A percentile compares a stretch with the other conserved stretches of the same genome.
These are phyloP conservation scores for Drosophila mayaguana DNA, from an alignment of 2,888 invertebrate genomes.

Conservation along the genomic window DNA sequence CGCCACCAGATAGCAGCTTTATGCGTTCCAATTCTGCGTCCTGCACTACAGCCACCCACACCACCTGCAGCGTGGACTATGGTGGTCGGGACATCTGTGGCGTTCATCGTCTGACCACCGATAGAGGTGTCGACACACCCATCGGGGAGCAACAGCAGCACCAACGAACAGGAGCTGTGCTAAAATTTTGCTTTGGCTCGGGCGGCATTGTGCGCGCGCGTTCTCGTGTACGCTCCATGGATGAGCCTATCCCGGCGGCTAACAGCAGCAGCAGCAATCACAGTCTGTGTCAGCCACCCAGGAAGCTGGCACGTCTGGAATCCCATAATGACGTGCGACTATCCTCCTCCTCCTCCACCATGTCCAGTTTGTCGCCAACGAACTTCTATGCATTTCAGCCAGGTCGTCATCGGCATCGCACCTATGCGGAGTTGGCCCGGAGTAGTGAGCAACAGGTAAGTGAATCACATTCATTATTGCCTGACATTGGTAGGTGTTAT, in stretches of 20 bases:
- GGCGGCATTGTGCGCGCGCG: conserved; percentile 45
- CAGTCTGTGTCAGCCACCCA: conserved; percentile 50
- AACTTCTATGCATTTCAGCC: conserved; percentile 67
- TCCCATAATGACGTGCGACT: conserved; percentile 15
- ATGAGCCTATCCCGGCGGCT: conserved; percentile 42
- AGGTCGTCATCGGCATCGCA: conserved; percentile 64
- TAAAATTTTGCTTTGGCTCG: conserved; percentile 20
- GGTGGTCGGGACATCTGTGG: conserved; percentile 56
- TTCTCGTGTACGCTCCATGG: conserved; percentile 54
- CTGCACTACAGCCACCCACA: conserved; percentile 70
- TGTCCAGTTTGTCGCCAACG: conserved; percentile 62
- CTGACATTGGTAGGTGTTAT: not conserved
- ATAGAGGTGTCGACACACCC: conserved; percentile 8
- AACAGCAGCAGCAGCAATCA: conserved; percentile 20
- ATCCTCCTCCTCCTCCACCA: conserved; percentile 20
- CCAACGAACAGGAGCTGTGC: conserved; percentile 30
- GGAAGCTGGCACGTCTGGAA: conserved; percentile 56
- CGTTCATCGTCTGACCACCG: conserved; percentile 42
- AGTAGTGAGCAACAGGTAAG: conserved; percentile 38
- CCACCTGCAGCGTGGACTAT: conserved; percentile 69
- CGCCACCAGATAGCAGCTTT: conserved; percentile 32
- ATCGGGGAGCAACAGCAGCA: conserved; percentile 22
- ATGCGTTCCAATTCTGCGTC: conserved; percentile 52
- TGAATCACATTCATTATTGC: not conserved
- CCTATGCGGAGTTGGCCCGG: conserved; percentile 56